A percentile compares a stretch with the other conserved stretches of the same genome.
These are phyloP conservation scores for Balearica regulorum DNA, from an alignment of 2,797 vertebrate species.

Conservation along the genomic window DNA sequence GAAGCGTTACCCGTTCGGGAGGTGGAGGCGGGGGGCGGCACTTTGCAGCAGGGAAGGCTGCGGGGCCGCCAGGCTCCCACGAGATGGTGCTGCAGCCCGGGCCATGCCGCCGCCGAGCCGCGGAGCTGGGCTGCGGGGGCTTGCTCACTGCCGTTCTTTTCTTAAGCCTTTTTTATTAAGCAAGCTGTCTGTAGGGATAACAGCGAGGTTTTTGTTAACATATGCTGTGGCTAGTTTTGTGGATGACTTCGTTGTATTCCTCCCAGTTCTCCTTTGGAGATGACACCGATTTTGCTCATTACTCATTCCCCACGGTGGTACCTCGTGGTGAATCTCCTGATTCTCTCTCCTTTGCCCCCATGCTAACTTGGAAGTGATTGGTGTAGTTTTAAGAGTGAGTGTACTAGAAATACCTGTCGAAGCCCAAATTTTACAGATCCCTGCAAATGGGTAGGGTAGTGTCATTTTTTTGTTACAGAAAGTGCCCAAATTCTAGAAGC, in stretches of 20 bases:
- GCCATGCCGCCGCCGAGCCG: no score
- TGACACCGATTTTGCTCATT: accelerated
- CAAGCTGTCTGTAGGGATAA: accelerated
- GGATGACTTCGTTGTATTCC: not conserved
- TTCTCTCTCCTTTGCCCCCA: not conserved
- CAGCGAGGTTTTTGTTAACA: accelerated
- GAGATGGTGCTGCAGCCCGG: not conserved
- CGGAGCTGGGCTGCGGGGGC: no score
- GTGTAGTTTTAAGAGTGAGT: not conserved
- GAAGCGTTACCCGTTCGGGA: no score
- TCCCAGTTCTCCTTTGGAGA: no score
- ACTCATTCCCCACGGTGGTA: no score
- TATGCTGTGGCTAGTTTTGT: not conserved
- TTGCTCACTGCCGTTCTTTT: accelerated
- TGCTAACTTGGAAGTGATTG: accelerated
- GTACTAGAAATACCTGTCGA: accelerated
- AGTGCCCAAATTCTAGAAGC: not conserved
- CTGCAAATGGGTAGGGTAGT: not conserved
- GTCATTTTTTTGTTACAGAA: not conserved
- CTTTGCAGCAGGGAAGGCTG: no score
- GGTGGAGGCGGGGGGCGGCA: no score
- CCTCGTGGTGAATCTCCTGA: no score
- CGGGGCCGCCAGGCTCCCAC: not conserved
- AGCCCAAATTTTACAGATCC: not conserved
- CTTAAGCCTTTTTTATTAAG: no score